These are phyloP conservation scores for Perccottus glenii DNA, from an alignment of 2,113 vertebrate species.

Conservation along the genomic window DNA sequence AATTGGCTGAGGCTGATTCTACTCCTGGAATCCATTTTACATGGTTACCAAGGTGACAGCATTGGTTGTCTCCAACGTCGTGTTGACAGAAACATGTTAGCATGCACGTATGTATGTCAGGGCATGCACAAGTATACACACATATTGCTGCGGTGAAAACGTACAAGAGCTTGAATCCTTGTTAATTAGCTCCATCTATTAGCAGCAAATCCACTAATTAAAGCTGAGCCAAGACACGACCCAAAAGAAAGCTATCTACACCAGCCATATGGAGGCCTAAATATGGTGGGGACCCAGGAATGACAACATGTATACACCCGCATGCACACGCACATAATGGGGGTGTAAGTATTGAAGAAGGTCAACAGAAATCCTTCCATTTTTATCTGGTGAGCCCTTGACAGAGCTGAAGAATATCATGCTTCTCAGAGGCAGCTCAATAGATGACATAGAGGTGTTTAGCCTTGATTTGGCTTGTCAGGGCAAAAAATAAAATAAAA, in stretches of 20 bases:
- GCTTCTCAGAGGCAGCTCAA: constrained; percentile 38
- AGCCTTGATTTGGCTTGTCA: constrained; percentile 40
- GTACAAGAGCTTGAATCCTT: constrained; percentile 52
- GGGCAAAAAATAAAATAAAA: constrained; percentile 13
- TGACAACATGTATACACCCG: constrained; percentile 35
- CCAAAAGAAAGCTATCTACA: constrained; percentile 75
- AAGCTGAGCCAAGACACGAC: constrained; percentile 66
- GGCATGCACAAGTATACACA: constrained; percentile 1
- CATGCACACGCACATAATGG: constrained; percentile 11
- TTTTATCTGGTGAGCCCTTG: constrained; percentile 44
- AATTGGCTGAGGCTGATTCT: constrained; percentile 71
- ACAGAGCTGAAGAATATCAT: constrained; percentile 40
- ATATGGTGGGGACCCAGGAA: constrained; percentile 51
- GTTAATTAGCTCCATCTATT: constrained; percentile 78
- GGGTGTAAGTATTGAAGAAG: constrained; percentile 33
- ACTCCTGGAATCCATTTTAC: constrained; percentile 75
- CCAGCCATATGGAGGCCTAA: constrained; percentile 68
- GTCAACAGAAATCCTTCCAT: constrained; percentile 45
- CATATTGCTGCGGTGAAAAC: constrained; percentile 35
- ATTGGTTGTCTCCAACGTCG: constrained; percentile 60
- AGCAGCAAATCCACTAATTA: constrained; percentile 76
- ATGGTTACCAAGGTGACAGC: constrained; percentile 78
- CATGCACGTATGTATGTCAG: constrained; percentile 21
- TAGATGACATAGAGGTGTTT: constrained; percentile 41
- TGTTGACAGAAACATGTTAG: constrained; percentile 60